Base-by-base conservation (phyloP, 2,888 invertebrate species). In the Tridacna gigas region DNA sequence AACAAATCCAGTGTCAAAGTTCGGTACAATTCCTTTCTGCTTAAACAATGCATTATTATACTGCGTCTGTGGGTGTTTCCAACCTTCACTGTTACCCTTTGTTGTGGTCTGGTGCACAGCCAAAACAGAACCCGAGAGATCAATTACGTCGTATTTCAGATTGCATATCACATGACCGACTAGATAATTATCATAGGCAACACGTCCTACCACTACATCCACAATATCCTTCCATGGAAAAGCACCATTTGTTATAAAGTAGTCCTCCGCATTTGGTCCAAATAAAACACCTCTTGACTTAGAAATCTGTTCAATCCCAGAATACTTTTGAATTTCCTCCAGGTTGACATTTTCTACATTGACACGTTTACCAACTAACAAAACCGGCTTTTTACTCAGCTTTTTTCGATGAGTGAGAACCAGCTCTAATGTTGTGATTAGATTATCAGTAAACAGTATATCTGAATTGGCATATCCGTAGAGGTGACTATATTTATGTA, bases 381-480 rank as follows among this genome's bases (percentile, higher is more conserved):
- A 77, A 3, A 90, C 51, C 0, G 89, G 86, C 22, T 80, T 78
- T 1, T 77, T 74, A n/a, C 65, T 71, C 0, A 79, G 45, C 13
- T 61, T 73, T n/a, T 67, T 65, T 4, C 77, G 51, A n/a, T 69
- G 15, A n/a, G n/a, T 11, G 28, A 83, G 22, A 7, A 88, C 48
- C 22, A 66, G n/a, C 71, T 86, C 82, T 61, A 92, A 61, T 22
- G 89, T 89, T 11, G 86, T 80, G 18, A 89, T 74, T 15, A 92
- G 77, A 3, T 81, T 77, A 11, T 86, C 85, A 18, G 90, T 91
- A 74, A 93, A 93, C 12, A 93, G 74, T 22, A 92, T 90, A 83
- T 93, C 92, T 12, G 91, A 90, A 82, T 93, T 93, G 13, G 91
- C 91, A 84, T 89, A 92, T n/a, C 90, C 91, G 77, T 91, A 92